Percentiles rank a stretch among this genome's conserved stretches.
Evolutionary conservation across 2,888 invertebrate species (phyloP).

Genomic region (Nymphalis polychloros): DNA sequence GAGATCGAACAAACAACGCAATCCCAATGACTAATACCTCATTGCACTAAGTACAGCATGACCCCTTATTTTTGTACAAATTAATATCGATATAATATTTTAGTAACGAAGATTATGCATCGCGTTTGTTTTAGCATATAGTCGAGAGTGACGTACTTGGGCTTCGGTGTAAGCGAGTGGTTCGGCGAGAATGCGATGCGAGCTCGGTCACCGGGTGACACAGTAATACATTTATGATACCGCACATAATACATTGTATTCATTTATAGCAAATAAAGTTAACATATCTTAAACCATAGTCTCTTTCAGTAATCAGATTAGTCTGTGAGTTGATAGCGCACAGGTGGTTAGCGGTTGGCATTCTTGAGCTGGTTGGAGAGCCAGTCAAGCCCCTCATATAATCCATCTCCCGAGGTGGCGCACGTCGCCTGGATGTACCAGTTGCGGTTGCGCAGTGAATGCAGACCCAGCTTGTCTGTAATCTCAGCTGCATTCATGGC

Average conservation of each 20-base stretch:
- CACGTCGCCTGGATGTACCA: constrained; percentile 99
- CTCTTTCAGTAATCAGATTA: constrained; percentile 78
- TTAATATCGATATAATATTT: constrained; percentile 26
- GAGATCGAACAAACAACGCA: constrained; percentile 71
- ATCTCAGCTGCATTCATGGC: constrained; percentile 99
- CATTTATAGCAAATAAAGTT: constrained; percentile 81
- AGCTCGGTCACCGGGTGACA: constrained; percentile 71
- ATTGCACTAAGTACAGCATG: constrained; percentile 48
- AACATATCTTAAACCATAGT: constrained; percentile 82
- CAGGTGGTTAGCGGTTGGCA: constrained; percentile 92
- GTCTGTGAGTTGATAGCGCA: constrained; percentile 65
- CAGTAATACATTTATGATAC: constrained; percentile 72
- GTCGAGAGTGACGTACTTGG: constrained; percentile 15
- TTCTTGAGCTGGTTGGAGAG: constrained; percentile 99
- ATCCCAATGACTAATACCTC: constrained; percentile 53
- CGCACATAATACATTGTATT: constrained; percentile 80
- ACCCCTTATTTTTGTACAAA: constrained; percentile 48
- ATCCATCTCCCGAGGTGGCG: constrained; percentile 99
- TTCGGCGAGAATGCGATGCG: constrained; percentile 35
- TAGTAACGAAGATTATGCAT: constrained; percentile 8
- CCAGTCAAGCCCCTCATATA: constrained; percentile 99
- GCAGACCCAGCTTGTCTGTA: constrained; percentile 99
- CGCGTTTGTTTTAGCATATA: constrained; percentile 13
- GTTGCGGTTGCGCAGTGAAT: constrained; percentile 98
- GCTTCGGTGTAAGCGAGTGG: constrained; percentile 22